phyloP scores from a whole-genome alignment of 2,113 vertebrate genomes.

The Neotoma lepida region DNA sequence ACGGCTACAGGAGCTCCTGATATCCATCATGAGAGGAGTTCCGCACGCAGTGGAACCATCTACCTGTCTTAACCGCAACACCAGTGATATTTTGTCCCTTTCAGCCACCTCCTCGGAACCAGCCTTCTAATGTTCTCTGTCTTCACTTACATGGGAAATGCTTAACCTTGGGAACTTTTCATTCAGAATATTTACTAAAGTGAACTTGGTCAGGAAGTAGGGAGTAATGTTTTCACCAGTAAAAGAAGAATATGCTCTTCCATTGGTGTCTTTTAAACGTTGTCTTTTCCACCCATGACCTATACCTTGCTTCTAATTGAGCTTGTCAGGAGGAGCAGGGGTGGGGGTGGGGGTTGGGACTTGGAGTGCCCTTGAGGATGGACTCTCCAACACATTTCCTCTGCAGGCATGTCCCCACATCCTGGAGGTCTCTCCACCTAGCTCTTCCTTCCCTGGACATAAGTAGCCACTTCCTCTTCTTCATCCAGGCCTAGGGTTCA shows the following conservation, averaged over 20 bases:
- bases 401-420: background rate
- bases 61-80: background rate
- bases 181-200: background rate
- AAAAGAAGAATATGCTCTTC: background rate
- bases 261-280: background rate
- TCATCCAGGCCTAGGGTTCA: background rate
- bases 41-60: background rate
- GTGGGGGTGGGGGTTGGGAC: background rate
- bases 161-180: conserved; percentile 6
- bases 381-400: background rate
- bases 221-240: background rate
- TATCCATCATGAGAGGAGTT: background rate
- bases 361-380: background rate
- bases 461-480: background rate
- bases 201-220: background rate
- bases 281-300: background rate
- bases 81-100: background rate
- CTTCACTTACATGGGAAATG: conserved; percentile 8
- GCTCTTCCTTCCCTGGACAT: background rate
- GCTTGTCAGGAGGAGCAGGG: background rate
- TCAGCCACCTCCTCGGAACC: background rate
- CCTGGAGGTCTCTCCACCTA: background rate
- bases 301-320: background rate
- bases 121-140: background rate
- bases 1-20: background rate